Percentiles rank a stretch among this genome's conserved stretches.
These are phyloP conservation scores for Bellardia bayeri DNA, from an alignment of 2,888 invertebrate species.

Conservation along the genomic window DNA sequence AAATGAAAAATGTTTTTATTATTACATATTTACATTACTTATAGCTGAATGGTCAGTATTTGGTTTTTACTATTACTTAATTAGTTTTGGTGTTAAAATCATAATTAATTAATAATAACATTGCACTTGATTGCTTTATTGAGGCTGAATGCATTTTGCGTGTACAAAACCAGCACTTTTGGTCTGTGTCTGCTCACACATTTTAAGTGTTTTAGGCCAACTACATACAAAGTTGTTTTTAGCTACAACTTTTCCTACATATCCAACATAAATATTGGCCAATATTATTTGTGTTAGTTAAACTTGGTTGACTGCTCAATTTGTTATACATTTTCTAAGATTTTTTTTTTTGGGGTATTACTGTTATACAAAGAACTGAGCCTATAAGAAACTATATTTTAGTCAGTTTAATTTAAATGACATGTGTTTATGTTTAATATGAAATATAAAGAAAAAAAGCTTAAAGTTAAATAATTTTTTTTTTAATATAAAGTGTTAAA, in stretches of 20 bases:
- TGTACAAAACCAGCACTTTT: too few relatives aligned
- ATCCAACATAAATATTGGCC: constrained; percentile 27
- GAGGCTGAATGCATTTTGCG: too few relatives aligned
- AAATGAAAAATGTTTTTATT: too few relatives aligned
- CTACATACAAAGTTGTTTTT: constrained; percentile 26
- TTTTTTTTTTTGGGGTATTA: background rate
- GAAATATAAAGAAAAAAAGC: constrained; percentile 24
- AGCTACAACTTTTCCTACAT: constrained; percentile 10
- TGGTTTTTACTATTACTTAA: too few relatives aligned
- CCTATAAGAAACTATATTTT: background rate
- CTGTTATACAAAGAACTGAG: background rate
- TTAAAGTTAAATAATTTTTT: too few relatives aligned
- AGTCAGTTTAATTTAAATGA: constrained; percentile 61
- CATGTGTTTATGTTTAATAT: constrained; percentile 64
- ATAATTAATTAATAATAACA: constrained; percentile 62
- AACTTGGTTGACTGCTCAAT: constrained; percentile 15
- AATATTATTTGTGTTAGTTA: constrained; percentile 20
- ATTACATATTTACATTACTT: too few relatives aligned
- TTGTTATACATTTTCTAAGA: constrained; percentile 9
- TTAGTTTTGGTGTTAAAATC: constrained; percentile 21
- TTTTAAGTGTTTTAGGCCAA: background rate
- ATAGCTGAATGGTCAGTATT: background rate
- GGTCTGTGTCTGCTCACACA: too few relatives aligned
- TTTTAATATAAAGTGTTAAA: constrained; percentile 41
- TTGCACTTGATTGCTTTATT: constrained; percentile 5